Evolutionary conservation across 2,797 vertebrate species (phyloP).

Genomic region (Chromobotia macracanthus): DNA sequence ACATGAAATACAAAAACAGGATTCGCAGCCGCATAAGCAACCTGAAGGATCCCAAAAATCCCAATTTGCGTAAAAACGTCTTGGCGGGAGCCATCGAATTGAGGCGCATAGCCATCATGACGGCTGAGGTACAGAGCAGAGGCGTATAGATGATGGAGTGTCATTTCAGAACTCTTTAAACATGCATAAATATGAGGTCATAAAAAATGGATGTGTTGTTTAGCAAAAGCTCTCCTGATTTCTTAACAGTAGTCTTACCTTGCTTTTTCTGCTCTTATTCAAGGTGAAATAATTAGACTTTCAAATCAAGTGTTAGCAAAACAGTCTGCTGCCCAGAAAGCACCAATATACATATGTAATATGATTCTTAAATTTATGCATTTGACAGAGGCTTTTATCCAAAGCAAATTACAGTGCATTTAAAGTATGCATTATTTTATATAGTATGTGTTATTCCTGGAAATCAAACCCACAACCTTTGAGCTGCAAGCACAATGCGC

Average conservation of each 20-base stretch:
- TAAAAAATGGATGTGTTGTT: neutral
- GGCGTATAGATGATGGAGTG: slow-evolving; percentile 9
- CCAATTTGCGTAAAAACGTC: slow-evolving; percentile 88
- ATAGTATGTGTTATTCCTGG: too few species aligned
- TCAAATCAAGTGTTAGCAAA: neutral
- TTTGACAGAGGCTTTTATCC: too few species aligned
- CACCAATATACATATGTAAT: neutral
- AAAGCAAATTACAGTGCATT: too few species aligned
- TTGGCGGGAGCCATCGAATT: slow-evolving; percentile 85
- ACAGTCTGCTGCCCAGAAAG: neutral
- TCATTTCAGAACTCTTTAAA: slow-evolving; percentile 7
- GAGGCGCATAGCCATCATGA: slow-evolving; percentile 89
- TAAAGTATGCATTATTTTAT: too few species aligned
- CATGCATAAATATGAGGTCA: neutral
- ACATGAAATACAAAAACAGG: slow-evolving; percentile 98
- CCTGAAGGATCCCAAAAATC: slow-evolving; percentile 97
- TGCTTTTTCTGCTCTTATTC: neutral
- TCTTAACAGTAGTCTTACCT: neutral
- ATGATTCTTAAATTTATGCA: too few species aligned
- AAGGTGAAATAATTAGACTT: neutral
- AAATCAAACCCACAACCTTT: too few species aligned
- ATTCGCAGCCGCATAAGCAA: slow-evolving; percentile 97
- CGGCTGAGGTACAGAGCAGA: slow-evolving; percentile 83
- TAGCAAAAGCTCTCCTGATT: neutral
- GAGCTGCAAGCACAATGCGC: too few species aligned